A percentile compares a stretch with the other conserved stretches of the same genome.
These are phyloP conservation scores for Mechanitis mazaeus DNA, from an alignment of 2,888 invertebrate genomes.

Conservation along the genomic window DNA sequence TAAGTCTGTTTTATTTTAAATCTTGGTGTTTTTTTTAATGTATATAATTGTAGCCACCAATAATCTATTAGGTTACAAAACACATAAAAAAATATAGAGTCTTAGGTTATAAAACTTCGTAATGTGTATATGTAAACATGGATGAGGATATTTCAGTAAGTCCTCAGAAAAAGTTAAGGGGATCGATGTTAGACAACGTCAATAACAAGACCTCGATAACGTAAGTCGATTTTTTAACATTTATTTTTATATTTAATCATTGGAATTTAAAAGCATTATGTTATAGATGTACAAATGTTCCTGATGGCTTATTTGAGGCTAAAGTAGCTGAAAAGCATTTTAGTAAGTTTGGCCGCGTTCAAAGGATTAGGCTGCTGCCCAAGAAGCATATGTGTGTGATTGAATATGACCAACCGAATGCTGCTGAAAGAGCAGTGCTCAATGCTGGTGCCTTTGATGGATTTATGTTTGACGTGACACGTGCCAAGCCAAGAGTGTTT, in stretches of 20 bases:
- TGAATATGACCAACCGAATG: conserved; percentile 79
- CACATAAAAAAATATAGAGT: not conserved
- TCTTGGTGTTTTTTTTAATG: too few relatives aligned
- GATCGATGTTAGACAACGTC: conserved; percentile 44
- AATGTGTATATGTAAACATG: conserved; percentile 36
- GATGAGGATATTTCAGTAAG: conserved; percentile 38
- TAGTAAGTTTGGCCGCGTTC: conserved; percentile 82
- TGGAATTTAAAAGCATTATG: not conserved
- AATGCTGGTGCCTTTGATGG: conserved; percentile 79
- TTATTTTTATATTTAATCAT: too few relatives aligned
- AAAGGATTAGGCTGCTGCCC: conserved; percentile 79
- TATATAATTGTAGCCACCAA: not conserved
- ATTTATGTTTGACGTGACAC: conserved; percentile 77
- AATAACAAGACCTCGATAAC: conserved; percentile 63
- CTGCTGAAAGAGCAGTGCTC: conserved; percentile 76
- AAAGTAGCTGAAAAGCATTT: conserved; percentile 80
- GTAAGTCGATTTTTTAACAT: conserved; percentile 43
- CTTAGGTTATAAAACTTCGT: conserved; percentile 12
- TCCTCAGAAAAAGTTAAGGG: conserved; percentile 52
- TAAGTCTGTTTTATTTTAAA: too few relatives aligned
- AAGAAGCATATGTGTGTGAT: conserved; percentile 81
- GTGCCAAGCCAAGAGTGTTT: conserved; percentile 69
- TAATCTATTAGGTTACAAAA: not conserved
- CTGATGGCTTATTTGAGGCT: conserved; percentile 78
- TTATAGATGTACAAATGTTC: conserved; percentile 79